Percentiles rank a stretch among this genome's conserved stretches.
phyloP scores from a whole-genome alignment of 2,888 invertebrate genomes.

The Drosophila pegasa region DNA sequence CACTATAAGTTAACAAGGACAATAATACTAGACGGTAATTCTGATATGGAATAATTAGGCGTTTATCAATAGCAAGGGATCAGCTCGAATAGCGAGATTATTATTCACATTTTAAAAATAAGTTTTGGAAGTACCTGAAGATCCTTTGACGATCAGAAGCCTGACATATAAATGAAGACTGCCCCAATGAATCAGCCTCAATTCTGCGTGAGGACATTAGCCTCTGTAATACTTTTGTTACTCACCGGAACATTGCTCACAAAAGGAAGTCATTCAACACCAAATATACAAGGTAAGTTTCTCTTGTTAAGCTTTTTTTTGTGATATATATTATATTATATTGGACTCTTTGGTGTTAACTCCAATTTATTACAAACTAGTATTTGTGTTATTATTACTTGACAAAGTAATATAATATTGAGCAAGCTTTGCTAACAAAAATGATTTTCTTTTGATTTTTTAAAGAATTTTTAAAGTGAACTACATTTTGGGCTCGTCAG shows the following conservation, averaged over 20 bases:
- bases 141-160: constrained; percentile 53
- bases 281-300: constrained; percentile 75
- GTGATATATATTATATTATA: too few relatives aligned
- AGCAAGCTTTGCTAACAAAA: too few relatives aligned
- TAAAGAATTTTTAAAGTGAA: neutral
- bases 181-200: constrained; percentile 55
- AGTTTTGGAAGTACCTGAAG: constrained; percentile 62
- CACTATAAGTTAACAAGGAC: constrained; percentile 40
- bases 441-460: too few relatives aligned
- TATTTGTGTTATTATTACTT: too few relatives aligned
- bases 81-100: constrained; percentile 63
- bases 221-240: constrained; percentile 64
- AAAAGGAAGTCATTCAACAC: constrained; percentile 48
- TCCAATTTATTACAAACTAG: too few relatives aligned
- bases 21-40: constrained; percentile 54
- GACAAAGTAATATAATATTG: too few relatives aligned
- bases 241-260: constrained; percentile 45
- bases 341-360: too few relatives aligned
- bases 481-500: neutral
- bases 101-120: constrained; percentile 49
- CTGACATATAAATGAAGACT: constrained; percentile 57
- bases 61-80: constrained; percentile 52
- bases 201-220: constrained; percentile 66
- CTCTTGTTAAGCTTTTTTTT: too few relatives aligned
- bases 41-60: constrained; percentile 25